Percentiles rank a stretch among this genome's conserved stretches.
phyloP scores from a whole-genome alignment of 2,113 vertebrate genomes.

The Oostethus manadensis region DNA sequence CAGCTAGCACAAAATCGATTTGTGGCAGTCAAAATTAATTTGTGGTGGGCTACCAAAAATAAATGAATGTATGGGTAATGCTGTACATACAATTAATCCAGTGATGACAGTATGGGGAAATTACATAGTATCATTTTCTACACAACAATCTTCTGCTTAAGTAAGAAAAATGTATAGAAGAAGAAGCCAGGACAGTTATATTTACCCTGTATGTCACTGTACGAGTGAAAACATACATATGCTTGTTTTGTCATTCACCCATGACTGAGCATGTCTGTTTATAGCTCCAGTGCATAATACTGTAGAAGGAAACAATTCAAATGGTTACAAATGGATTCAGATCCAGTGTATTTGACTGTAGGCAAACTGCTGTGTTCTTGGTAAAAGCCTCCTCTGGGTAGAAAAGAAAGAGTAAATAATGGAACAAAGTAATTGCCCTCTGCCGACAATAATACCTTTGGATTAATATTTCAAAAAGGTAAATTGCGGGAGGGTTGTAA shows the following conservation, averaged over 20 bases:
- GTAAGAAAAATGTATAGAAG: background rate
- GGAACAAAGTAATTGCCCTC: constrained; percentile 71
- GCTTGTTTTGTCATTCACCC: constrained; percentile 35
- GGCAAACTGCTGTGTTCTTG: constrained; percentile 31
- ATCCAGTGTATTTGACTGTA: constrained; percentile 47
- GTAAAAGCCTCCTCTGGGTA: constrained; percentile 59
- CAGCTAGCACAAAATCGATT: too few species aligned
- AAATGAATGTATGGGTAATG: too few species aligned
- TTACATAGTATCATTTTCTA: too few species aligned
- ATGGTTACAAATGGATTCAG: constrained; percentile 54
- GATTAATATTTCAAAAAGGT: constrained; percentile 74
- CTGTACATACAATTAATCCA: too few species aligned
- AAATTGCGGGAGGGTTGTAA: constrained; percentile 65
- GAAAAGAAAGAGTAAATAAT: constrained; percentile 69
- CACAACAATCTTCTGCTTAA: too few species aligned
- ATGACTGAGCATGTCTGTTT: constrained; percentile 26
- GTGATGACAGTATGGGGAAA: too few species aligned
- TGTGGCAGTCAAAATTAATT: too few species aligned
- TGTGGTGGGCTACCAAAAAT: too few species aligned
- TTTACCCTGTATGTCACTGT: constrained; percentile 5
- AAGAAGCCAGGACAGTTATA: constrained; percentile 6
- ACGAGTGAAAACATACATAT: constrained; percentile 23
- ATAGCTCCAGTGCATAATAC: constrained; percentile 42
- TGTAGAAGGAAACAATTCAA: constrained; percentile 56
- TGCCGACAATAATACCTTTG: constrained; percentile 70